Percentiles rank a stretch among this genome's conserved stretches.
Conservation (phyloP, 2,797 vertebrate species). For the Eulemur rubriventer region DNA sequence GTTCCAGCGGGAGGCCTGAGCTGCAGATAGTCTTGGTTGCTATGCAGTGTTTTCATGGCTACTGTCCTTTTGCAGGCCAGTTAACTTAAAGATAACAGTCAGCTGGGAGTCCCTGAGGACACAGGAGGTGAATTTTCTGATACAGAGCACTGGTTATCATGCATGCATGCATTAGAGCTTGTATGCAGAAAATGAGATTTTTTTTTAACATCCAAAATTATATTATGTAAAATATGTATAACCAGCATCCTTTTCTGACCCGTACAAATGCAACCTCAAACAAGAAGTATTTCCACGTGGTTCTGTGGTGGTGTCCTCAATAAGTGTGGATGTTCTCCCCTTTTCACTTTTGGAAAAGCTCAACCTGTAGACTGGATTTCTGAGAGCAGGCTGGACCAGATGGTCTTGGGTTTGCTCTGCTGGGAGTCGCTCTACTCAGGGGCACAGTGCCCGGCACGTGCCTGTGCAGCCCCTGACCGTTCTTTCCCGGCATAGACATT, state of each 20-base stretch:
- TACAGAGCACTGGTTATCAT: neutral
- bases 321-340: neutral
- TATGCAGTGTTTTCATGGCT: neutral
- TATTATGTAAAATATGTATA: neutral
- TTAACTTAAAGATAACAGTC: neutral
- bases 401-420: neutral
- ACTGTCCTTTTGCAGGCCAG: fast-evolving
- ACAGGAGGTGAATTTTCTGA: neutral
- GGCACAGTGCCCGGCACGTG: fast-evolving
- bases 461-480: fast-evolving
- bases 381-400: fast-evolving
- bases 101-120: fast-evolving
- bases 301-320: fast-evolving
- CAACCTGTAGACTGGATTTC: fast-evolving
- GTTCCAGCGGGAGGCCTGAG: fast-evolving
- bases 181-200: neutral
- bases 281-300: neutral
- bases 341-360: neutral
- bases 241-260: neutral
- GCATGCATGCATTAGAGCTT: neutral
- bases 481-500: neutral
- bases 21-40: no score
- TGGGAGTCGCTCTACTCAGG: fast-evolving
- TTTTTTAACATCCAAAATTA: neutral
- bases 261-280: neutral